Evolutionary conservation across 2,888 invertebrate species (phyloP).

Genomic region (Hirudinaria manillensis): DNA sequence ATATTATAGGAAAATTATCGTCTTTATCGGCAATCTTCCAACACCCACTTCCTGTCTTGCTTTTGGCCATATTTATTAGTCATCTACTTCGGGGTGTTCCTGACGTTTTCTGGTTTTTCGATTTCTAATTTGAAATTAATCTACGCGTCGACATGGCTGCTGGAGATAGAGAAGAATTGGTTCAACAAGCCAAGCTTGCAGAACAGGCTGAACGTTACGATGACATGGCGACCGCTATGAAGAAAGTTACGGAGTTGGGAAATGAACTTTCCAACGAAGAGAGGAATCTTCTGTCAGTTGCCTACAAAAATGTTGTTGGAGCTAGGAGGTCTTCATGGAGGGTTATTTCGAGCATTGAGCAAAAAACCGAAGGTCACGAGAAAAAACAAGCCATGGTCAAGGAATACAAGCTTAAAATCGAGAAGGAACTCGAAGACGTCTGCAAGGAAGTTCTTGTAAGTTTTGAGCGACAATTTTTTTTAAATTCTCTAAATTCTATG

Average conservation of each 20-base stretch:
- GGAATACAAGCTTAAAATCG: conserved; percentile 98
- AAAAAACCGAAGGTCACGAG: conserved; percentile 73
- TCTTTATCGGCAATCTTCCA: conserved; percentile 6
- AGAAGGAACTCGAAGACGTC: conserved; percentile 96
- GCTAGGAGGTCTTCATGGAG: conserved; percentile 95
- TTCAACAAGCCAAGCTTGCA: conserved; percentile 33
- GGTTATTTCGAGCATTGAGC: conserved; percentile 97
- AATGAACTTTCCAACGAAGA: conserved; percentile 95
- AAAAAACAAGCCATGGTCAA: conserved; percentile 96
- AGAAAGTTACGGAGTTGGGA: conserved; percentile 86
- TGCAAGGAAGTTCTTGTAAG: conserved; percentile 97
- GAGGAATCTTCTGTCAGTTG: conserved; percentile 92
- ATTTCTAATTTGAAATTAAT: conserved; percentile 10
- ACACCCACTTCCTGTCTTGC: conserved; percentile 30
- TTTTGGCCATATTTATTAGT: conserved; percentile 31
- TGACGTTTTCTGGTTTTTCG: not conserved
- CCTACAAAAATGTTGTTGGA: conserved; percentile 98
- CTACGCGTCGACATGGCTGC: conserved; percentile 20
- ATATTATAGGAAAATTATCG: too few relatives aligned
- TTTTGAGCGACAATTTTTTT: not conserved
- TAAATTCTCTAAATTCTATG: not conserved
- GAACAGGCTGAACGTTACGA: conserved; percentile 57
- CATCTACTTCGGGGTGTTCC: conserved; percentile 15
- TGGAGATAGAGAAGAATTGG: conserved; percentile 29
- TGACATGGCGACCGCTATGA: conserved; percentile 98